Evolutionary conservation across 2,797 vertebrate genomes (phyloP).

Genomic region (Chanos chanos): DNA sequence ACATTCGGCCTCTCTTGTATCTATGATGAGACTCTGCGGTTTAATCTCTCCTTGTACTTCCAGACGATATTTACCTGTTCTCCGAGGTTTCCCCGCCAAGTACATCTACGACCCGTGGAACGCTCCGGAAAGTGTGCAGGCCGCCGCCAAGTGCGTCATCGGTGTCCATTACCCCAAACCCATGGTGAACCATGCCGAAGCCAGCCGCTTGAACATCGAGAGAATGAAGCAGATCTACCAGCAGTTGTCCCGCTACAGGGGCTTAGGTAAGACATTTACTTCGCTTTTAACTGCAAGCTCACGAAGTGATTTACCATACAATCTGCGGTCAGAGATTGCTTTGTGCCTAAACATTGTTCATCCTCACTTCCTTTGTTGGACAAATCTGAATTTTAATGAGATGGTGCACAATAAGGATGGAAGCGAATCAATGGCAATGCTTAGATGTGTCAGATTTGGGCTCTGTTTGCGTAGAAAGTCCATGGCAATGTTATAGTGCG

Average conservation of each 20-base stretch:
- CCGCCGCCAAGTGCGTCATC: conserved; percentile 51
- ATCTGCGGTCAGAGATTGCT: too few species aligned
- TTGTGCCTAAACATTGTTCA: too few species aligned
- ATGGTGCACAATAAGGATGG: neutral
- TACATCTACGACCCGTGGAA: conserved; percentile 60
- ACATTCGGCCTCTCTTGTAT: conserved; percentile 18
- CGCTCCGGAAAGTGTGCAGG: conserved; percentile 49
- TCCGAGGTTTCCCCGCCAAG: conserved; percentile 54
- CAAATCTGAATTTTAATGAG: neutral
- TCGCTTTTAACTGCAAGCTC: neutral
- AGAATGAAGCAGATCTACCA: conserved; percentile 60
- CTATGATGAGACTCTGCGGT: conserved; percentile 45
- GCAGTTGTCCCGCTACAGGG: conserved; percentile 55
- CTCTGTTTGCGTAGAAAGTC: too few species aligned
- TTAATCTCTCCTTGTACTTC: conserved; percentile 49
- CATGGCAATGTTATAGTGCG: neutral
- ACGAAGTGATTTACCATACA: too few species aligned
- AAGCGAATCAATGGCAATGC: neutral
- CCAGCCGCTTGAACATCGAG: conserved; percentile 56
- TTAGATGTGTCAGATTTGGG: neutral
- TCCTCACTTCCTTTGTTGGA: too few species aligned
- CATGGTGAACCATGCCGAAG: conserved; percentile 56
- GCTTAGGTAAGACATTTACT: conserved; percentile 41
- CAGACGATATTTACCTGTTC: conserved; percentile 56
- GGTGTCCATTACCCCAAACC: conserved; percentile 56